These are phyloP conservation scores for Micrastur ruficollis DNA, from an alignment of 2,797 vertebrate genomes.

Conservation along the genomic window DNA sequence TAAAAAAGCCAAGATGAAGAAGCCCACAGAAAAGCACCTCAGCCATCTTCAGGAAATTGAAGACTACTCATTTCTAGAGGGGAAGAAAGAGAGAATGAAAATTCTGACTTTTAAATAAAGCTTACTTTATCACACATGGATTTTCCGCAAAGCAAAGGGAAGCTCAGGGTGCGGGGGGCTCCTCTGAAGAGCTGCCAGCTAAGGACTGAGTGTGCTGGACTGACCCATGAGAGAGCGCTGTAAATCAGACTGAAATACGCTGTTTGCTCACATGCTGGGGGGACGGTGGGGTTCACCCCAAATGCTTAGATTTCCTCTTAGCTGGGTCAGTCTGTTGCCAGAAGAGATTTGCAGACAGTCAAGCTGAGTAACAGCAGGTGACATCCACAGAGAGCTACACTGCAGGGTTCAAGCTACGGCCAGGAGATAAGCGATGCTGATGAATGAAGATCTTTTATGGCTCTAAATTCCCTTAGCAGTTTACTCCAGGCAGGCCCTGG, in stretches of 20 bases:
- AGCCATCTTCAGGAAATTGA: neutral
- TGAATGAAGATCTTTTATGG: conserved; percentile 37
- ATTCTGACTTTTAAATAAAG: neutral
- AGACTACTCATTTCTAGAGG: neutral
- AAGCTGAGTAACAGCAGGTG: neutral
- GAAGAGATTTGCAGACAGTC: neutral
- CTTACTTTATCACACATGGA: neutral
- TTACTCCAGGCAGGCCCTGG: neutral
- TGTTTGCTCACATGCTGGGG: neutral
- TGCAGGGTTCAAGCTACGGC: neutral
- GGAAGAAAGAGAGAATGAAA: neutral
- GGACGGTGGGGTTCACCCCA: neutral
- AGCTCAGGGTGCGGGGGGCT: neutral
- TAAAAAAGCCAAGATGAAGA: neutral
- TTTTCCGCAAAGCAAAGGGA: neutral
- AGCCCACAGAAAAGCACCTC: neutral
- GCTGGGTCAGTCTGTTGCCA: neutral
- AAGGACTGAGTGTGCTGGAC: neutral
- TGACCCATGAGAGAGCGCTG: neutral
- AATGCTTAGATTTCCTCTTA: neutral
- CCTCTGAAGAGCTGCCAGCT: neutral
- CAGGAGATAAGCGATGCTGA: conserved; percentile 3
- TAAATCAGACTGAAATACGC: neutral
- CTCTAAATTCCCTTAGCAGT: conserved; percentile 15
- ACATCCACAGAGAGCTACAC: neutral